These are phyloP conservation scores for Bradysia coprophila DNA, from an alignment of 1,140 invertebrate genomes.

Conservation along the genomic window DNA sequence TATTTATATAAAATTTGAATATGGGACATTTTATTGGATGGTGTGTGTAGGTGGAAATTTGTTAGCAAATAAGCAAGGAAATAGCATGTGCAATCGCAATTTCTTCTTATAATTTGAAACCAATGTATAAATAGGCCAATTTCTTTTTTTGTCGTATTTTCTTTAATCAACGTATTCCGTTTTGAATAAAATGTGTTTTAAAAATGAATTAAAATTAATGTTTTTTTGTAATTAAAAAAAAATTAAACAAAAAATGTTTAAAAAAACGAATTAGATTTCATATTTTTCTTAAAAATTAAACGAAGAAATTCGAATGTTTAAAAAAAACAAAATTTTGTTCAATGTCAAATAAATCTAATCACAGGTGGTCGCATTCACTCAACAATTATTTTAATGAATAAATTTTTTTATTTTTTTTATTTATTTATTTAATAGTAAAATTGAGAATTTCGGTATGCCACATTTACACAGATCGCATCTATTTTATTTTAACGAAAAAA, in stretches of 20 bases:
- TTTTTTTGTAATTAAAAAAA: background rate
- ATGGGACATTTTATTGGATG: background rate
- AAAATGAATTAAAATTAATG: background rate
- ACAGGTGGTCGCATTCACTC: no score
- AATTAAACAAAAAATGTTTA: no score
- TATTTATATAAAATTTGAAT: constrained; percentile 1
- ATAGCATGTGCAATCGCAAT: constrained; percentile 4
- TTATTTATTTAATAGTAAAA: no score
- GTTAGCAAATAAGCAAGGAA: constrained; percentile 2
- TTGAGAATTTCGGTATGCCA: no score
- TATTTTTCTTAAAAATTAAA: background rate
- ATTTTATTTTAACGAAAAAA: no score
- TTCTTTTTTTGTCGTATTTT: background rate
- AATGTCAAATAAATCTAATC: no score
- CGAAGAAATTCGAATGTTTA: no score
- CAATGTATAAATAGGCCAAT: constrained; percentile 2
- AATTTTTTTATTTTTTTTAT: no score
- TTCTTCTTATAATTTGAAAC: background rate
- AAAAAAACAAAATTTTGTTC: no score
- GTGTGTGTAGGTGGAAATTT: background rate
- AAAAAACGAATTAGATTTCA: no score
- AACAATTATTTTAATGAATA: no score
- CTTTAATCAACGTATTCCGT: background rate
- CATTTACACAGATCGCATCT: no score
- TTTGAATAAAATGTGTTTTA: background rate